Conservation (phyloP, 2,797 vertebrate genomes). For the Varecia variegata region DNA sequence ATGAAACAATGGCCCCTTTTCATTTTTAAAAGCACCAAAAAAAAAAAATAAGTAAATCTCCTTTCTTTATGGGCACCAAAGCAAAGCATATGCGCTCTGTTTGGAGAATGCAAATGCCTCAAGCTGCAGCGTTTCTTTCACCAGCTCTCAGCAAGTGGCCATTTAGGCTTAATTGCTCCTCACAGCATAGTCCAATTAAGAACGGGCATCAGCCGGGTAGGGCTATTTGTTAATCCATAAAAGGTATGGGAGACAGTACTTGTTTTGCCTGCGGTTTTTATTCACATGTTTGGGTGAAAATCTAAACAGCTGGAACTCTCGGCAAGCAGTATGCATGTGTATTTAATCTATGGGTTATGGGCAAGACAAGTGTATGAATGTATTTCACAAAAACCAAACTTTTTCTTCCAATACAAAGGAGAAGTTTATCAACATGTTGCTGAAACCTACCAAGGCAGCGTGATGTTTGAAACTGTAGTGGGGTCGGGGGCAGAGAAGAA, state of each 20-base stretch:
- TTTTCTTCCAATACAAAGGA: slow-evolving; percentile 45
- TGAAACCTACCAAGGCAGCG: neutral
- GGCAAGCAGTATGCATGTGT: slow-evolving; percentile 50
- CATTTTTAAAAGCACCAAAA: slow-evolving; percentile 45
- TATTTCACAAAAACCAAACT: slow-evolving; percentile 56
- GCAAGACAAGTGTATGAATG: slow-evolving; percentile 60
- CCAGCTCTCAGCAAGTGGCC: slow-evolving; percentile 82
- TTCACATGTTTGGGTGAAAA: slow-evolving; percentile 70
- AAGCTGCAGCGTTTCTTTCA: slow-evolving; percentile 76
- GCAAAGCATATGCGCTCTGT: slow-evolving; percentile 70
- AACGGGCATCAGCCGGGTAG: slow-evolving; percentile 75
- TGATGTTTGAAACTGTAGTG: neutral
- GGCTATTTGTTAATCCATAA: slow-evolving; percentile 83
- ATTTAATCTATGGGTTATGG: slow-evolving; percentile 72
- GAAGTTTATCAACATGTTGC: neutral
- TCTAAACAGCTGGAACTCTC: slow-evolving; percentile 73
- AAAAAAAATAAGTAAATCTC: slow-evolving; percentile 28
- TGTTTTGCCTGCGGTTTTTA: slow-evolving; percentile 74
- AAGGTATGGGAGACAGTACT: slow-evolving; percentile 78
- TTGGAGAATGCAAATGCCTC: slow-evolving; percentile 73
- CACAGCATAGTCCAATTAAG: slow-evolving; percentile 83
- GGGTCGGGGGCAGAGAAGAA: neutral
- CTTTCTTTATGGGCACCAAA: slow-evolving; percentile 70
- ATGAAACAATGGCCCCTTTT: slow-evolving; percentile 49
- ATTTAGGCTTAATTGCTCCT: slow-evolving; percentile 84